Conservation (phyloP, 2,113 vertebrate genomes). For the Ophiodon elongatus region DNA sequence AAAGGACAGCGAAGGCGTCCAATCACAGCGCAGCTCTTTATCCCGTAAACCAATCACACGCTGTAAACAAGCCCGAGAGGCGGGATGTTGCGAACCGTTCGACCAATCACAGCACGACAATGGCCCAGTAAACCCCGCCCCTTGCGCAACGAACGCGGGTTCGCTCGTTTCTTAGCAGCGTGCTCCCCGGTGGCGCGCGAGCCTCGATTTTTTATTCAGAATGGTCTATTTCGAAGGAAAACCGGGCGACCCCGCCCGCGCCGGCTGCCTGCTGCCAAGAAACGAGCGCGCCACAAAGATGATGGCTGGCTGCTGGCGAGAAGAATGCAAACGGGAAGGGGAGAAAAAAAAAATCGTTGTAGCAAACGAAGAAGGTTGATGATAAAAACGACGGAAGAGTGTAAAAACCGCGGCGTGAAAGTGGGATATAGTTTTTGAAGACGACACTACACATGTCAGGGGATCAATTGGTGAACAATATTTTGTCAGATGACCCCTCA, state of each 20-base stretch:
- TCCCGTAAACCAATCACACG: conserved; percentile 43
- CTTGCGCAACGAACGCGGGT: conserved; percentile 60
- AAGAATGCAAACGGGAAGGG: conserved; percentile 82
- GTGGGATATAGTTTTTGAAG: conserved; percentile 52
- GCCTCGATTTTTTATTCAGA: conserved; percentile 53
- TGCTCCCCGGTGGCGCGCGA: conserved; percentile 16
- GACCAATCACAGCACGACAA: conserved; percentile 37
- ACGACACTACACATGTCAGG: conserved; percentile 62
- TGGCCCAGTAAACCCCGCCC: conserved; percentile 30
- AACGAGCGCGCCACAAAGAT: conserved; percentile 43
- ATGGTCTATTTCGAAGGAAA: conserved; percentile 75
- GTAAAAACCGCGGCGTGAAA: conserved; percentile 56
- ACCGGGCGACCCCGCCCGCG: conserved; percentile 58
- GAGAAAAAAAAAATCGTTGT: conserved; percentile 78
- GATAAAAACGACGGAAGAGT: conserved; percentile 67
- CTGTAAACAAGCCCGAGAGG: neutral
- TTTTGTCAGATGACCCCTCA: conserved; percentile 78
- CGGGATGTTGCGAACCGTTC: conserved; percentile 21
- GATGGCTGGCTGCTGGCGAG: conserved; percentile 75
- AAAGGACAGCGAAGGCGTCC: conserved; percentile 22
- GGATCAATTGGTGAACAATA: conserved; percentile 62
- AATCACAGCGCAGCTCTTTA: conserved; percentile 44
- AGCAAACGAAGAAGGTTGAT: conserved; percentile 58
- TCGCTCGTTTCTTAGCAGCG: conserved; percentile 46
- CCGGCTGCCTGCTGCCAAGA: accelerated